phyloP scores from a whole-genome alignment of 2,888 invertebrate genomes.

The Drosophila ustulata region DNA sequence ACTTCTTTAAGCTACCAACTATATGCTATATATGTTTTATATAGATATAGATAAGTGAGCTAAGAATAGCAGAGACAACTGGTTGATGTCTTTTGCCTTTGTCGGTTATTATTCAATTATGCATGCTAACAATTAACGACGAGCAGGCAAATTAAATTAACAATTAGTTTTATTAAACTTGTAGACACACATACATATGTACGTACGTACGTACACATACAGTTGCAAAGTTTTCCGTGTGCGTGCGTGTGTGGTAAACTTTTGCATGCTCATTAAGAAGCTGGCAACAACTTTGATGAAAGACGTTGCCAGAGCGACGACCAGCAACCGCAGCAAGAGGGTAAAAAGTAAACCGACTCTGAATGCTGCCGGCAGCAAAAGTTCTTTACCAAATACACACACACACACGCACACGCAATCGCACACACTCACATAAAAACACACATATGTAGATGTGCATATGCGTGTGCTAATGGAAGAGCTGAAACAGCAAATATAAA shows the following conservation, averaged over 20 bases:
- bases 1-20: constrained; percentile 1
- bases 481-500: constrained; percentile 62
- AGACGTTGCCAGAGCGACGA: constrained; percentile 46
- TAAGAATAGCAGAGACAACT: constrained; percentile 33
- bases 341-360: constrained; percentile 43
- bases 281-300: constrained; percentile 59
- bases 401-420: constrained; percentile 1
- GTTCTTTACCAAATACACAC: constrained; percentile 46
- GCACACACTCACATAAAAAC: constrained; percentile 7
- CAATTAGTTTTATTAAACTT: constrained; percentile 85
- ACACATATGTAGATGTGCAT: background rate
- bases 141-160: constrained; percentile 84
- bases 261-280: constrained; percentile 77
- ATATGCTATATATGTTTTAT: background rate
- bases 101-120: constrained; percentile 83
- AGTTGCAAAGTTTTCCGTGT: constrained; percentile 45
- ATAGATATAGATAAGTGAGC: background rate
- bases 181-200: constrained; percentile 29
- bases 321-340: constrained; percentile 37
- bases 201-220: background rate
- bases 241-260: constrained; percentile 54
- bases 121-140: constrained; percentile 82
- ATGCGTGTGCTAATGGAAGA: constrained; percentile 33
- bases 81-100: constrained; percentile 45
- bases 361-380: constrained; percentile 59